phyloP scores from a whole-genome alignment of 2,888 invertebrate species.

The Galerucella calmariensis region DNA sequence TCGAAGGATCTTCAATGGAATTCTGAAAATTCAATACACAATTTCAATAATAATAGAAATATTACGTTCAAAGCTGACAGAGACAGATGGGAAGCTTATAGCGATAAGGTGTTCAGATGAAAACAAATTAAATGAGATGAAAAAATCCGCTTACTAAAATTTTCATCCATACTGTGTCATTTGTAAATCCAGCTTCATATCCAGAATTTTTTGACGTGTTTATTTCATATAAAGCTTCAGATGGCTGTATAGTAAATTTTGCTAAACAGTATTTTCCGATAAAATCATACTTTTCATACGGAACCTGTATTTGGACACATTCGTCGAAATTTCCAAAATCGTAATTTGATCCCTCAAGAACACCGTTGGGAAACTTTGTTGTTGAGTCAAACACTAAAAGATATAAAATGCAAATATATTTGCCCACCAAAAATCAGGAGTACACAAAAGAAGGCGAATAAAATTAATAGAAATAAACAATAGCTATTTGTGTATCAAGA shows the following conservation, averaged over 20 bases:
- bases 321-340: conserved; percentile 80
- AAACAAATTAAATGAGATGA: too few relatives aligned
- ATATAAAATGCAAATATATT: not conserved
- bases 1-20: conserved; percentile 36
- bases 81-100: too few relatives aligned
- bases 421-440: too few relatives aligned
- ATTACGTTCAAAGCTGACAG: too few relatives aligned
- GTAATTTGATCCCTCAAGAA: conserved; percentile 74
- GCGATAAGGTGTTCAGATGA: too few relatives aligned
- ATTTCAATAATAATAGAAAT: not conserved
- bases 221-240: conserved; percentile 26
- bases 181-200: conserved; percentile 33
- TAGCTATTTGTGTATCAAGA: too few relatives aligned
- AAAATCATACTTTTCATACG: conserved; percentile 57
- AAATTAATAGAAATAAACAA: too few relatives aligned
- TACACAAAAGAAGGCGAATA: too few relatives aligned
- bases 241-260: conserved; percentile 64
- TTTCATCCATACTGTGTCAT: conserved; percentile 51
- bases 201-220: not conserved
- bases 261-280: conserved; percentile 75
- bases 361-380: conserved; percentile 75
- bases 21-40: conserved; percentile 35
- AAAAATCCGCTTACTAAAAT: conserved; percentile 48
- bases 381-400: conserved; percentile 77
- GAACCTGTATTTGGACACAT: conserved; percentile 66